Evolutionary conservation across 2,113 vertebrate species (phyloP).

Genomic region (Hippocampus comes): DNA sequence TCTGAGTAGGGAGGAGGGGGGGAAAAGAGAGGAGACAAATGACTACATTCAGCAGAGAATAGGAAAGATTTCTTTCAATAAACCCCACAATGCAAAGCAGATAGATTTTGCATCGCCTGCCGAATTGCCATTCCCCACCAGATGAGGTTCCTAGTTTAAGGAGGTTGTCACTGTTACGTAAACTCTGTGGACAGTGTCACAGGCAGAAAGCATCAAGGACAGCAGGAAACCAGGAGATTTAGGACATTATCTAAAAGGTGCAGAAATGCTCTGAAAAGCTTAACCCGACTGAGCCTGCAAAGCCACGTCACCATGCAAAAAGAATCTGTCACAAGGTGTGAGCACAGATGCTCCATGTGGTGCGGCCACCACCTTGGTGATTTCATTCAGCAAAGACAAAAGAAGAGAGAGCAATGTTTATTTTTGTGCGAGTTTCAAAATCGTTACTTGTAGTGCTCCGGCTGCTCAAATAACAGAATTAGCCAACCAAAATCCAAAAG

Average conservation of each 20-base stretch:
- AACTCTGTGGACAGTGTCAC: neutral
- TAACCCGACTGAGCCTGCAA: neutral
- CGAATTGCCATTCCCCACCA: neutral
- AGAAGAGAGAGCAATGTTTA: neutral
- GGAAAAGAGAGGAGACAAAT: neutral
- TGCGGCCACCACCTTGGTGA: neutral
- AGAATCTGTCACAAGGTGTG: slow-evolving; percentile 5
- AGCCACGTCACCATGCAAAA: neutral
- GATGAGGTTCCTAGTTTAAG: neutral
- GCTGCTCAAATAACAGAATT: neutral
- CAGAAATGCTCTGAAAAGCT: slow-evolving; percentile 8
- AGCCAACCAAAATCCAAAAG: too few species aligned
- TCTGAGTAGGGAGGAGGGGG: neutral
- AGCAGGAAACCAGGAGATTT: neutral
- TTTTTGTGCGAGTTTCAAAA: too few species aligned
- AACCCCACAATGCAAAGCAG: neutral
- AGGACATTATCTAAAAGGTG: slow-evolving; percentile 10
- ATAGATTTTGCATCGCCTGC: neutral
- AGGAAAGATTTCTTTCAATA: neutral
- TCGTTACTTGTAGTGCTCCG: neutral
- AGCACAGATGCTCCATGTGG: neutral
- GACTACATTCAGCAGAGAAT: neutral
- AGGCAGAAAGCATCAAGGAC: slow-evolving; percentile 1
- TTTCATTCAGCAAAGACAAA: neutral
- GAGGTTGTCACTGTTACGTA: slow-evolving; percentile 4